These are phyloP conservation scores for Cetoscarus ocellatus DNA, from an alignment of 2,797 vertebrate species.

Conservation along the genomic window DNA sequence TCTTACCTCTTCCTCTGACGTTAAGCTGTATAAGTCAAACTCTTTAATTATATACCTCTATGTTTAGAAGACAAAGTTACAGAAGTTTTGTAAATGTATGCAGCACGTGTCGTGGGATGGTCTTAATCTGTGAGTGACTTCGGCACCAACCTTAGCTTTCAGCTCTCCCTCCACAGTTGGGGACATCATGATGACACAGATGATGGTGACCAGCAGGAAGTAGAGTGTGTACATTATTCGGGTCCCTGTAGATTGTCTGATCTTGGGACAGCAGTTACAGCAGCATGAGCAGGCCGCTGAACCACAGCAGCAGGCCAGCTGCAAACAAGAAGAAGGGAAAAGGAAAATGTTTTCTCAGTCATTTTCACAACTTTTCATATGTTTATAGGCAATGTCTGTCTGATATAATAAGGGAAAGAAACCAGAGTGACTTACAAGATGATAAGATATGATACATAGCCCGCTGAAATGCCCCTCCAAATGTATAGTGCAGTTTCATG, in stretches of 20 bases:
- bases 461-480: too few species aligned
- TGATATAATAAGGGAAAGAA: too few species aligned
- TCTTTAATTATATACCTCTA: not conserved
- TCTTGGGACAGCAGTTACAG: conserved; percentile 94
- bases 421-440: too few species aligned
- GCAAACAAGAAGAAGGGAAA: conserved; percentile 24
- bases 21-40: not conserved
- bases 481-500: too few species aligned
- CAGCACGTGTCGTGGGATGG: not conserved
- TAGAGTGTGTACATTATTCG: conserved; percentile 96
- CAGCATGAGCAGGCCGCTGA: conserved; percentile 92
- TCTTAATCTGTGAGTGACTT: conserved; percentile 4
- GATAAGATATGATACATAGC: too few species aligned
- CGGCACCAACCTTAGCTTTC: conserved; percentile 69
- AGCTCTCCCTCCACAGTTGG: conserved; percentile 87
- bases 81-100: not conserved
- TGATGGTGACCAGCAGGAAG: conserved; percentile 91
- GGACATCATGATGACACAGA: conserved; percentile 97
- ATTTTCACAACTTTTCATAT: conserved; percentile 16
- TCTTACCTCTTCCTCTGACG: not conserved
- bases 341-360: conserved; percentile 9
- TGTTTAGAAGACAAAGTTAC: not conserved
- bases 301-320: conserved; percentile 98
- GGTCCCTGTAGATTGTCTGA: conserved; percentile 97
- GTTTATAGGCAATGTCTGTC: conserved; percentile 2